A percentile compares a stretch with the other conserved stretches of the same genome.
Conservation (phyloP, 1,140 invertebrate species). For the Lepidostoma basale region DNA sequence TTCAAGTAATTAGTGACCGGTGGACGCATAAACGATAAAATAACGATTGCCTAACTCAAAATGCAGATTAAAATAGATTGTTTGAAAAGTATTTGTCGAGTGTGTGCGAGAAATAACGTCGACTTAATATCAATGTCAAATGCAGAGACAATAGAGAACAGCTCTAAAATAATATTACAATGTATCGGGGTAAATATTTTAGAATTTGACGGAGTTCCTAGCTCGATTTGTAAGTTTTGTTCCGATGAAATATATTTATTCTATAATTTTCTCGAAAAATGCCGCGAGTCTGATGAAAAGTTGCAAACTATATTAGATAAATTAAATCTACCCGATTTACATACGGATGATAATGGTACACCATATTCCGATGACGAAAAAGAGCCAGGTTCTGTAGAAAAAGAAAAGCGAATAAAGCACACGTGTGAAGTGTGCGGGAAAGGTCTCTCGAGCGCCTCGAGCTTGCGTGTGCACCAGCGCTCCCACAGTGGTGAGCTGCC, state of each 20-base stretch:
- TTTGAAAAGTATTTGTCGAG: not conserved
- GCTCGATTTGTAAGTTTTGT: not conserved
- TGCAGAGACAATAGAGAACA: not conserved
- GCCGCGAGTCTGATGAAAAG: conserved; percentile 63
- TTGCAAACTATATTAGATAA: conserved; percentile 64
- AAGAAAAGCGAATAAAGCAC: conserved; percentile 67
- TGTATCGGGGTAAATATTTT: not conserved
- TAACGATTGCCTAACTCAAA: no score
- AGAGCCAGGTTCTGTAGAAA: conserved; percentile 53
- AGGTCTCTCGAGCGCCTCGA: conserved; percentile 59
- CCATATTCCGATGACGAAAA: no score
- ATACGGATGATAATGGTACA: no score
- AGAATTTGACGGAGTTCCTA: not conserved
- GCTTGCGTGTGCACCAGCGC: conserved; percentile 55
- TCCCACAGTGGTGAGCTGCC: conserved; percentile 58
- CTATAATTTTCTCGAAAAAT: not conserved
- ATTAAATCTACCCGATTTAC: no score
- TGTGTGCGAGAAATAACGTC: not conserved
- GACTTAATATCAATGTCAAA: conserved; percentile 1
- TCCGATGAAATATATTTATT: not conserved
- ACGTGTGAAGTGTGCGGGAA: conserved; percentile 65
- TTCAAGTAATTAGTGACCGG: no score
- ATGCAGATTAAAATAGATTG: not conserved
- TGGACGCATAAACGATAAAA: no score
- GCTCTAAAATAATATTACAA: not conserved